These are phyloP conservation scores for Crenichthys baileyi DNA, from an alignment of 2,797 vertebrate genomes.

Conservation along the genomic window DNA sequence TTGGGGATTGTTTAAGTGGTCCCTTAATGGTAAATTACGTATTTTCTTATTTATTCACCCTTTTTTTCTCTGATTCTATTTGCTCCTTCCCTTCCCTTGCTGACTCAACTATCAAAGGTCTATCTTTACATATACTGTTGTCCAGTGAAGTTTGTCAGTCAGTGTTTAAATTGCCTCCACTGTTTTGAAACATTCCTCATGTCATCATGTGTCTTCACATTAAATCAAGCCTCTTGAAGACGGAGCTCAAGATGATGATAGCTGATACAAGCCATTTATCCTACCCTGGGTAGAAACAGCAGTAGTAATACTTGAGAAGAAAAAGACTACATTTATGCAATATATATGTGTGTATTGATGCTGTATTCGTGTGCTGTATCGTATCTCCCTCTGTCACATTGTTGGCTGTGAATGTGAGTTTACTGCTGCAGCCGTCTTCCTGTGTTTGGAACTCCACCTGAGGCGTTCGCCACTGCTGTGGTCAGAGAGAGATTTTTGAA, in stretches of 20 bases:
- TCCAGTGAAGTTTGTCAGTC: conserved; percentile 1
- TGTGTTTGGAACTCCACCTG: background rate
- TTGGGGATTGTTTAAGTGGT: background rate
- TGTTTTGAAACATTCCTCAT: conserved; percentile 58
- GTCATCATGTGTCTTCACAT: conserved; percentile 7
- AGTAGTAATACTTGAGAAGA: conserved; percentile 66
- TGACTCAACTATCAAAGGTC: background rate
- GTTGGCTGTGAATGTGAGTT: conserved; percentile 29
- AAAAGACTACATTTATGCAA: conserved; percentile 71
- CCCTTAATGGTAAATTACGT: background rate
- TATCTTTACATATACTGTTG: background rate
- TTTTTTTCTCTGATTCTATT: background rate
- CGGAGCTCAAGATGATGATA: conserved; percentile 29
- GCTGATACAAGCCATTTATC: conserved; percentile 70
- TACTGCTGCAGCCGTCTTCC: conserved; percentile 29
- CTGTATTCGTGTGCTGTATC: conserved; percentile 42
- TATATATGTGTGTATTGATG: conserved; percentile 49
- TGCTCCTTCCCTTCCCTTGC: background rate
- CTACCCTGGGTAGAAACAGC: conserved; percentile 60
- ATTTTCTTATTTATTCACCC: background rate
- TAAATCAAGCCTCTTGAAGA: conserved; percentile 5
- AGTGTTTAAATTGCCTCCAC: background rate
- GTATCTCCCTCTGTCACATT: conserved; percentile 15
- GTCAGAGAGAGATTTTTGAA: conserved; percentile 18
- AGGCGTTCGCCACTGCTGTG: conserved; percentile 7